Evolutionary conservation across 2,888 invertebrate species (phyloP), one percentile per base, ranked within the genome.

Genomic region (Acleris sparsana): DNA sequence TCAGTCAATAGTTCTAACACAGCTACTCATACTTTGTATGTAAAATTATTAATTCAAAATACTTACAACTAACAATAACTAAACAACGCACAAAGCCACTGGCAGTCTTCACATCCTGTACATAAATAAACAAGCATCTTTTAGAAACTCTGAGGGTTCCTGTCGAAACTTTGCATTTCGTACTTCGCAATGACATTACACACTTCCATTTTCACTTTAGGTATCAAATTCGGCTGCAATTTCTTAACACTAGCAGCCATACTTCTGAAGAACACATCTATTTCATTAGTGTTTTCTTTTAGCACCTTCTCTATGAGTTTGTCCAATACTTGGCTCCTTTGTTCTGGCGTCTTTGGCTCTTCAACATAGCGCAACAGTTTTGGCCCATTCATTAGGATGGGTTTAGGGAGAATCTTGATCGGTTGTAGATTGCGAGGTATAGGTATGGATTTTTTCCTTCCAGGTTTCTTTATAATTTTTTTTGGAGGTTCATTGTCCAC

Each of bases 191-290:
- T 92, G 5, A 92, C 92, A 80, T 90, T 92, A 69, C 92, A 92
- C 20, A 92, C 92, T 77, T 92, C 92, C 92, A 92, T 92, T 71
- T 92, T 92, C 0, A 92, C 92, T 81, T 92, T 92, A 22, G 92
- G 92, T 74, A 92, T 92, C 70, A 92, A 77, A 75, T 88, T 90
- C 9, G 92, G 92, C 68, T 90, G 91, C 72, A 92, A 75, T 71
- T 92, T 92, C 71, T 92, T 92, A 1, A 92, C 92, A 73, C 90
- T 92, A 5, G 92, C 89, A 0, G 92, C 92, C 92, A 92, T 92
- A 76, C 92, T 92, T 59, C 89, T 79, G 64, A 92, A 92, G 76
- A 92, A 92, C 0, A 92, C 90, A 67, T 92, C 92, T 55, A 92
- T 89, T 82, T 92, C 91, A 71, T 92, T 92, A 25, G 91, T 91